Percentiles rank a stretch among this genome's conserved stretches.
Evolutionary conservation across 1,140 invertebrate genomes (phyloP).

Genomic region (Vanessa tameamea): DNA sequence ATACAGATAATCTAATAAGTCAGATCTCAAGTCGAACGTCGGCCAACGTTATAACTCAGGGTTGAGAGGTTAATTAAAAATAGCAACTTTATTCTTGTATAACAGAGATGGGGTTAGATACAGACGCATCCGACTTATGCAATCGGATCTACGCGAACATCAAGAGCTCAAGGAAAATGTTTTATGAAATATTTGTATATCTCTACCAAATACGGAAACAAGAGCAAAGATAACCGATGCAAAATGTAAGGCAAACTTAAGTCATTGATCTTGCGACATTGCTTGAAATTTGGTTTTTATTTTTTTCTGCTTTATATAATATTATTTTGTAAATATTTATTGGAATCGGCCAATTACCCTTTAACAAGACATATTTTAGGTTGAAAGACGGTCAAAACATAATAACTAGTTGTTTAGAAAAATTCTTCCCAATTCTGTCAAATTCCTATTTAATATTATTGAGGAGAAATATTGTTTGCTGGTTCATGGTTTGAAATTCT

Average conservation of each 20-base stretch:
- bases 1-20: conserved; percentile 80
- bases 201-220: background rate
- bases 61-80: conserved; percentile 80
- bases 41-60: conserved; percentile 73
- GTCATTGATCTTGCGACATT: conserved; percentile 3
- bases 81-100: conserved; percentile 75
- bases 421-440: no score
- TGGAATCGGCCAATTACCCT: background rate
- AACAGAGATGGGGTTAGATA: conserved; percentile 70
- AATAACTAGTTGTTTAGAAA: no score
- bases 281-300: background rate
- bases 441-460: no score
- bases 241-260: conserved; percentile 3
- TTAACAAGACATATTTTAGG: background rate
- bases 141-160: conserved; percentile 38
- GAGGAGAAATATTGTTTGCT: no score
- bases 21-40: conserved; percentile 75
- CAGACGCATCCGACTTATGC: conserved; percentile 59
- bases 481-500: no score
- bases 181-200: background rate
- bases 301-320: background rate
- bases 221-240: background rate
- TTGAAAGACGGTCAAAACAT: no score
- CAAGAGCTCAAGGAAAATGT: conserved; percentile 4
- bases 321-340: background rate